phyloP scores from a whole-genome alignment of 2,797 vertebrate genomes.

The Acanthiza pusilla region DNA sequence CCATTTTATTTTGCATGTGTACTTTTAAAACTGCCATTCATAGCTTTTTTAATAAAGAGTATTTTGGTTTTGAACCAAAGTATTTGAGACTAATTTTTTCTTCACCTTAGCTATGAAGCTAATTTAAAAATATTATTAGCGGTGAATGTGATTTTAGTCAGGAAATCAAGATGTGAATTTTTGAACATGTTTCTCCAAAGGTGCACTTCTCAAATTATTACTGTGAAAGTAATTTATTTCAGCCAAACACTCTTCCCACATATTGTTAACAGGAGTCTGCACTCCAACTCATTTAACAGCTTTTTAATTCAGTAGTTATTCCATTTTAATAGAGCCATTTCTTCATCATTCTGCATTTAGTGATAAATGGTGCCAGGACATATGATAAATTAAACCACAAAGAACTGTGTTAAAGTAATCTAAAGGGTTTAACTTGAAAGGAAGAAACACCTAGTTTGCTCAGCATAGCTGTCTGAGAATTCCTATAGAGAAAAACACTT shows the following conservation, averaged over 20 bases:
- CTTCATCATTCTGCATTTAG: conserved; percentile 82
- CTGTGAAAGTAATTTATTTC: conserved; percentile 80
- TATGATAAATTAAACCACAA: conserved; percentile 79
- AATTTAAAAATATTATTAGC: conserved; percentile 73
- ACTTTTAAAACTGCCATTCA: conserved; percentile 21
- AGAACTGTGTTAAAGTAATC: conserved; percentile 73
- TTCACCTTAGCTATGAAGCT: conserved; percentile 48
- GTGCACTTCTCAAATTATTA: conserved; percentile 75
- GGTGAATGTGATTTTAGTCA: conserved; percentile 66
- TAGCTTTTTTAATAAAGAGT: conserved; percentile 2
- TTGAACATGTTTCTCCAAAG: conserved; percentile 75
- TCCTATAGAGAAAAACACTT: conserved; percentile 50
- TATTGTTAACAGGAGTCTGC: conserved; percentile 76
- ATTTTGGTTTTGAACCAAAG: conserved; percentile 59
- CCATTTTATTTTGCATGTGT: conserved; percentile 44
- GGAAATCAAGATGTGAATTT: conserved; percentile 76
- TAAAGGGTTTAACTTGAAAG: conserved; percentile 74
- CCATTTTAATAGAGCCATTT: conserved; percentile 80
- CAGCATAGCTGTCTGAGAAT: conserved; percentile 45
- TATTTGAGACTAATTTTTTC: conserved; percentile 46
- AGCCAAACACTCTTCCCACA: conserved; percentile 74
- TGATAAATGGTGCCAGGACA: conserved; percentile 81
- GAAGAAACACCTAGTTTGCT: conserved; percentile 67
- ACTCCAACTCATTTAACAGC: conserved; percentile 78
- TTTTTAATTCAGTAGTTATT: conserved; percentile 82